Percentiles rank a stretch among this genome's conserved stretches.
phyloP scores from a whole-genome alignment of 2,113 vertebrate species.

The Misgurnus mizolepis region DNA sequence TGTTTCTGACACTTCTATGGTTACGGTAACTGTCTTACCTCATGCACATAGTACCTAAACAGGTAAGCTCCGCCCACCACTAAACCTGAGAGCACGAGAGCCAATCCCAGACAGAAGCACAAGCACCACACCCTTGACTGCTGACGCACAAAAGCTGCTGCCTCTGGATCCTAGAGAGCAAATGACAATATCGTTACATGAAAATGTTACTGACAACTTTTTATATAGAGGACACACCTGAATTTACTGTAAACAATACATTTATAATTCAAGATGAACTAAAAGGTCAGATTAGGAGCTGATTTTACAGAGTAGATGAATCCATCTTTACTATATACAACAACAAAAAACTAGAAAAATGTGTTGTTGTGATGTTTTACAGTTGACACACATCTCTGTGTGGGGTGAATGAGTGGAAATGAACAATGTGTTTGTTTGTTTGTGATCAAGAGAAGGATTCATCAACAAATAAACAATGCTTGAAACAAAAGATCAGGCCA shows the following conservation, averaged over 20 bases:
- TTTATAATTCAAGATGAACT: neutral
- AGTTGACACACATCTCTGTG: neutral
- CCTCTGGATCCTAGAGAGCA: constrained; percentile 81
- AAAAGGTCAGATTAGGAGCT: too few species aligned
- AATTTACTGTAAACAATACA: neutral
- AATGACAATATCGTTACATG: neutral
- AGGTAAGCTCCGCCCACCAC: constrained; percentile 92
- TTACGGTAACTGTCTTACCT: constrained; percentile 73
- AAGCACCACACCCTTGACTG: constrained; percentile 91
- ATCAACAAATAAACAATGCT: neutral
- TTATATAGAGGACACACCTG: neutral
- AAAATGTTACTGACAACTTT: neutral
- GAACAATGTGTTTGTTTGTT: neutral
- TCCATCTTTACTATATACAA: neutral
- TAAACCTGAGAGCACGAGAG: constrained; percentile 91
- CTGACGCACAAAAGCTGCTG: constrained; percentile 72
- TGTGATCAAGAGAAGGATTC: neutral
- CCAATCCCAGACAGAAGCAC: constrained; percentile 94
- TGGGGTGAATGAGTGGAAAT: neutral
- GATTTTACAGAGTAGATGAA: neutral
- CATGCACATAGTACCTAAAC: constrained; percentile 84
- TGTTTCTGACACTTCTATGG: neutral
- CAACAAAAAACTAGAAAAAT: neutral
- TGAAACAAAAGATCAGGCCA: neutral
- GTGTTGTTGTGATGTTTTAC: neutral